Evolutionary conservation across 2,113 vertebrate genomes (phyloP), one percentile per base, ranked within the genome.

Genomic region (Donacobius atricapilla): DNA sequence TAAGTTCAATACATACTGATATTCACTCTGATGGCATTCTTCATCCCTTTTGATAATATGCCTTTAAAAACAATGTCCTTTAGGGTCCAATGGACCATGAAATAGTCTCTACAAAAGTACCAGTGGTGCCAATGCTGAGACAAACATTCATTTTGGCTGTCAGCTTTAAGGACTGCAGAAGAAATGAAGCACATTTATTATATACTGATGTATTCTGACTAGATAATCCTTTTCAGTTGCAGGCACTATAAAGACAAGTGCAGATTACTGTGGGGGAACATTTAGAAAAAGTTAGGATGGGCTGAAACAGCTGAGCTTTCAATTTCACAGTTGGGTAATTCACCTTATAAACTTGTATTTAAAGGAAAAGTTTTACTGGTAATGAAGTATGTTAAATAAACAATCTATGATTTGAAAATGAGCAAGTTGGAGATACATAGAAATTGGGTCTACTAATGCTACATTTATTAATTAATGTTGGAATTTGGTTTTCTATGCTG

Each of bases 61-160:
- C 86, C 97, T 98, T 98, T 97, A 98, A 98, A 98, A 97, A 97
- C 97, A 98, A 97, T 98, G 97, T 98, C 97, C 98, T 98, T 98
- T 98, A 98, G 97, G 97, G 98, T 98, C 97, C 98, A 98, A 77
- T 97, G 97, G 96, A 98, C 97, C 98, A 96, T 98, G 98, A 98
- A 98, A 98, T 98, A 98, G 97, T 98, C 89, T 98, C 96, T 94
- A 96, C 86, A 92, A 85, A 97, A 97, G 93, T 94, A 97, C 66
- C 95, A 88, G 83, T 90, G 86, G 91, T 97, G 96, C 97, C 89
- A 92, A 58, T 58, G 91, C 73, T 35, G 96, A 97, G 96, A 93
- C 94, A 97, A 98, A 97, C 97, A 98, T 98, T 97, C 97, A 97
- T 98, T 98, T 96, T 96, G 94, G 96, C 97, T 98, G 97, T 97